Evolutionary conservation across 2,113 vertebrate species (phyloP), one percentile per base, ranked within the genome.

Genomic region (Panurus biarmicus): DNA sequence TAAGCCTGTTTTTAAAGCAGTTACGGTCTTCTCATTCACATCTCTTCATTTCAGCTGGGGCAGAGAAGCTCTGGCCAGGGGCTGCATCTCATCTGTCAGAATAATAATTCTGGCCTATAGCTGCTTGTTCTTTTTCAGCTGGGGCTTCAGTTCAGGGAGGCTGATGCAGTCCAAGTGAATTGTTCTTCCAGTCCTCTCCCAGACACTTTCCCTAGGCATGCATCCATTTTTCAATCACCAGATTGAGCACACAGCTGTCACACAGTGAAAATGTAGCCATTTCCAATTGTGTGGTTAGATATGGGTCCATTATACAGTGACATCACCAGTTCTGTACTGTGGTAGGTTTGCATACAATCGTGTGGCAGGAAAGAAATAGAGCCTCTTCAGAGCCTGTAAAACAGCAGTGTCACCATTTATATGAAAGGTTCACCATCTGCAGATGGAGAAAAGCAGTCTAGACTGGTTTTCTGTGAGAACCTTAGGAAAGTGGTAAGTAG

Each of bases 161-260:
- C 85, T 84, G 64, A 36, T 88, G 60, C 48, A 74, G 65, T 88
- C 86, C 83, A 88, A 93, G 17, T 84, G 92, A 88, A 86, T 93
- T 92, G 83, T 90, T 96, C 78, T 73, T 95, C n/a, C 69, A 70
- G 51, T 90, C 71, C 64, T 91, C 85, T 90, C 90, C 85, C 83
- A 96, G 88, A 93, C 85, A 92, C 67, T 88, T 86, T 94, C n/a
- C 44, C 85, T 91, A 92, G 92, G 90, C 88, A 28, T 62, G 64
- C 60, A 51, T 95, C 92, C 88, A 83, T 93, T 83, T 93, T 85
- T 76, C 94, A 92, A 2, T 90, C 82, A 62, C 60, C 90, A 92
- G 85, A 96, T 53, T 86, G 82, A 94, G 90, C 13, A 51, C 79
- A 25, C 96, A 95, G 94, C 94, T 96, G 96, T 88, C 90, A 64